phyloP scores from a whole-genome alignment of 64 coral and sea anemone species.

The Montipora cactus region DNA sequence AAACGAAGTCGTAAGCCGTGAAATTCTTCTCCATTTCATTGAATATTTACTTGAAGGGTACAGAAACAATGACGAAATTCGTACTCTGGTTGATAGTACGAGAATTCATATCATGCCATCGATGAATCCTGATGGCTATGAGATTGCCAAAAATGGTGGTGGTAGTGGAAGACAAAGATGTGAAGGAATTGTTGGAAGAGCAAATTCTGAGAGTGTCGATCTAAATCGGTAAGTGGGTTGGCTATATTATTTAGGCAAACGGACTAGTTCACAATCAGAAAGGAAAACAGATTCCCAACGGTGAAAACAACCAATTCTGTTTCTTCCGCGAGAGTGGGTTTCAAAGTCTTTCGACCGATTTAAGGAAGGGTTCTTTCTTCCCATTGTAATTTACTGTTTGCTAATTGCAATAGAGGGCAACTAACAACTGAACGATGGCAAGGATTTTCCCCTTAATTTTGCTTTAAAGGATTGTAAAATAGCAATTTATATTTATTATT shows the following conservation, averaged over 20 bases:
- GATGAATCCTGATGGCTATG: slow-evolving; percentile 98
- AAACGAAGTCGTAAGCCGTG: slow-evolving; percentile 95
- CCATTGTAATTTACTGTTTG: no score
- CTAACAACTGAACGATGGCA: no score
- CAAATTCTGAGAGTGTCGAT: slow-evolving; percentile 73
- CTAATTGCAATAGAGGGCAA: no score
- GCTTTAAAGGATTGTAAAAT: no score
- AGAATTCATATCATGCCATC: slow-evolving; percentile 97
- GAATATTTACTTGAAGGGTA: slow-evolving; percentile 80
- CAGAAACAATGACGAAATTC: slow-evolving; percentile 71
- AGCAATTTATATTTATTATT: no score
- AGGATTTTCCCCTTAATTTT: no score
- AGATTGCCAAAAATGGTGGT: slow-evolving; percentile 24
- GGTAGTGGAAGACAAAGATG: slow-evolving; percentile 4
- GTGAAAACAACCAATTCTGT: no score
- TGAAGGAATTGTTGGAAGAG: slow-evolving; percentile 52
- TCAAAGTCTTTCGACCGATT: no score
- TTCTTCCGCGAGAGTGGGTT: no score
- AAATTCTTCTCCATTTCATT: slow-evolving; percentile 90
- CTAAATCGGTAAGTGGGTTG: slow-evolving; percentile 75
- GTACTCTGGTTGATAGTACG: slow-evolving; percentile 80
- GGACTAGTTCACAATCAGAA: no score
- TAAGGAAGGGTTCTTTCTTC: no score
- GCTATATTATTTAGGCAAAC: not conserved
- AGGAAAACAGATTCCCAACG: no score